Evolutionary conservation across 2,888 invertebrate genomes (phyloP).

Genomic region (Ypsolopha scabrella): DNA sequence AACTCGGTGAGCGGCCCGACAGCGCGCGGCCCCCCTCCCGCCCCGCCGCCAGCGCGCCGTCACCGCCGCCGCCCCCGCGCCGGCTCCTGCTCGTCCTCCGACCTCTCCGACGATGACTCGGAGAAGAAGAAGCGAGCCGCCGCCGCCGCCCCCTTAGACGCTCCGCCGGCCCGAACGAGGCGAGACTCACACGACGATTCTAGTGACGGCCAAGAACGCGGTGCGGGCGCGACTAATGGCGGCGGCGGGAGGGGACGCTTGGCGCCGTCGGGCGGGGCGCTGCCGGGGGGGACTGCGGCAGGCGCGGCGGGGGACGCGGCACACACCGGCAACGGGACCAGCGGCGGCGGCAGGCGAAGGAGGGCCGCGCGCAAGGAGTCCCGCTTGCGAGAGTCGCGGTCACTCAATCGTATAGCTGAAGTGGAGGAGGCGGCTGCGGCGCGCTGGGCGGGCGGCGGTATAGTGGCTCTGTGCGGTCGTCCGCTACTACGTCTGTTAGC

Average conservation of each 20-base stretch:
- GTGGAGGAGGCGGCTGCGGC: conserved; percentile 76
- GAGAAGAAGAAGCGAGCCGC: conserved; percentile 87
- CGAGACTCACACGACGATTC: conserved; percentile 89
- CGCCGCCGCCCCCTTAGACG: conserved; percentile 68
- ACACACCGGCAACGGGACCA: conserved; percentile 33
- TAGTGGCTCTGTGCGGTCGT: conserved; percentile 57
- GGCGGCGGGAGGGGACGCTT: conserved; percentile 29
- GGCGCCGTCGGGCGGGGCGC: conserved; percentile 9
- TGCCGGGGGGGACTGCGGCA: conserved; percentile 16
- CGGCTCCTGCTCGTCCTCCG: conserved; percentile 94
- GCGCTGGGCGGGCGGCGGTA: conserved; percentile 43
- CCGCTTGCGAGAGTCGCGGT: conserved; percentile 82
- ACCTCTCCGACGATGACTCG: conserved; percentile 92
- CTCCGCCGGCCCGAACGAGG: conserved; percentile 73
- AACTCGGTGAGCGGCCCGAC: conserved; percentile 3
- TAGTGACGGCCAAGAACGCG: conserved; percentile 85
- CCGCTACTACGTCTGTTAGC: conserved; percentile 55
- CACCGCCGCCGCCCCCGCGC: conserved; percentile 49
- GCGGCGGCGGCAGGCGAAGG: conserved; percentile 33
- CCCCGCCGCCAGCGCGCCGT: conserved; percentile 42
- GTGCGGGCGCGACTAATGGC: conserved; percentile 72
- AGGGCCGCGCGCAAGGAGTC: conserved; percentile 57
- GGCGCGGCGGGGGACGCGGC: conserved; percentile 53
- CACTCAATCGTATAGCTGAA: conserved; percentile 87
- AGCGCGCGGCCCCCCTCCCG: conserved; percentile 30